These are phyloP conservation scores for Tiliacea citrago DNA, from an alignment of 2,888 invertebrate genomes.

Conservation along the genomic window DNA sequence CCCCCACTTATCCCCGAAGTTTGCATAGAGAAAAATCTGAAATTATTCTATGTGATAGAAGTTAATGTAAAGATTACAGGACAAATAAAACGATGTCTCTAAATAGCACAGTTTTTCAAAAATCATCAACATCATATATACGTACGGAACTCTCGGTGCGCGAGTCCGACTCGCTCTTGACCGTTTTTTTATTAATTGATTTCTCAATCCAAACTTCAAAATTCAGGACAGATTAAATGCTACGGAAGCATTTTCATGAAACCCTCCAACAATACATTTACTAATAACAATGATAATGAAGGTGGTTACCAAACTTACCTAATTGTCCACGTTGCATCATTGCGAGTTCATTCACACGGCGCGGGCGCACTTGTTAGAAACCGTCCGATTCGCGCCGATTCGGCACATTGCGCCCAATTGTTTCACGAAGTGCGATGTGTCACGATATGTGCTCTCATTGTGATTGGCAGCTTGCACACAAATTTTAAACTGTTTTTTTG, in stretches of 20 bases:
- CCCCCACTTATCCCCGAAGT: too few species aligned
- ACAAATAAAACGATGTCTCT: too few species aligned
- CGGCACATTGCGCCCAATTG: conserved; percentile 66
- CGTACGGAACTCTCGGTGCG: too few species aligned
- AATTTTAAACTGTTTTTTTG: conserved; percentile 11
- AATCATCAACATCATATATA: too few species aligned
- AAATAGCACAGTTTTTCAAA: too few species aligned
- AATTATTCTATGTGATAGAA: too few species aligned
- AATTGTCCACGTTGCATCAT: conserved; percentile 70
- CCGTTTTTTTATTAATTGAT: neutral
- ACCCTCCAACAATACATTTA: conserved; percentile 37
- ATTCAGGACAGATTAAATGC: conserved; percentile 6
- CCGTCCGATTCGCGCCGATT: conserved; percentile 67
- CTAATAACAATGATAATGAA: conserved; percentile 52
- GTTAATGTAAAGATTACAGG: too few species aligned
- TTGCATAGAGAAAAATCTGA: too few species aligned
- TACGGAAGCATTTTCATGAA: conserved; percentile 7
- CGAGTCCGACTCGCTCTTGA: too few species aligned
- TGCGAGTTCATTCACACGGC: conserved; percentile 69
- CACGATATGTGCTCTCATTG: conserved; percentile 60
- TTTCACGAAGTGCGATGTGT: conserved; percentile 68
- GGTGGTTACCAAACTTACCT: conserved; percentile 62
- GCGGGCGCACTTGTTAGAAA: conserved; percentile 66
- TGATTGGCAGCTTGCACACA: conserved; percentile 32
- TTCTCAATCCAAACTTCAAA: neutral